Conservation (phyloP, 2,888 invertebrate species). For the Operophtera brumata region DNA sequence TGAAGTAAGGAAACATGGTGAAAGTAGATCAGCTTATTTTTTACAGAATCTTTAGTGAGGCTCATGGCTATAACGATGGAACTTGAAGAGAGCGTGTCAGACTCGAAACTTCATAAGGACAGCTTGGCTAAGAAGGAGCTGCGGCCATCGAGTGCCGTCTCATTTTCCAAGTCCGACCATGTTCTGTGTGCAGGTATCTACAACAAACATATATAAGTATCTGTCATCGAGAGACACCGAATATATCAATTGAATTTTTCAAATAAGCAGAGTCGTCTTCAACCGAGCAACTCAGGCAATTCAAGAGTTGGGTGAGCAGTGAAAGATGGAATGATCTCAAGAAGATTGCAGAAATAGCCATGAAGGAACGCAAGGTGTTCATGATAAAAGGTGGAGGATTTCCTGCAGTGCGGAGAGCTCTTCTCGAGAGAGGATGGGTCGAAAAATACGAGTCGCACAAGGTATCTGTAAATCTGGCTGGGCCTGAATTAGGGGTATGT, state of each 20-base stretch:
- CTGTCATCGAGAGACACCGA: neutral
- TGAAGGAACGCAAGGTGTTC: constrained; percentile 84
- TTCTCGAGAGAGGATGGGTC: constrained; percentile 87
- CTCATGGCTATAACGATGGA: constrained; percentile 78
- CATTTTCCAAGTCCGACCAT: constrained; percentile 71
- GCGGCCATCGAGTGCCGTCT: constrained; percentile 68
- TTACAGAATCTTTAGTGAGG: constrained; percentile 55
- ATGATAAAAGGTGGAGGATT: constrained; percentile 87
- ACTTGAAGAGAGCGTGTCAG: constrained; percentile 70
- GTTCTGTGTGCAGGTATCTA: constrained; percentile 46
- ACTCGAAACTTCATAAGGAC: constrained; percentile 73
- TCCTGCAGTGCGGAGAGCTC: constrained; percentile 84
- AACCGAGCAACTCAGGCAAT: constrained; percentile 70
- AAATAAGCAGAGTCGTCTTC: constrained; percentile 44
- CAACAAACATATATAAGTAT: neutral
- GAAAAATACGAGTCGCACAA: constrained; percentile 82
- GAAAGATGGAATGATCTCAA: constrained; percentile 84
- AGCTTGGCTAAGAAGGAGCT: constrained; percentile 67
- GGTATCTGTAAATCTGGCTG: constrained; percentile 44
- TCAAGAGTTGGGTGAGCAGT: constrained; percentile 81
- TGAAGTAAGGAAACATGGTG: constrained; percentile 41
- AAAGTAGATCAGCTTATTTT: constrained; percentile 41
- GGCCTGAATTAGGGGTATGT: constrained; percentile 19
- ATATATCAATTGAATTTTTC: neutral
- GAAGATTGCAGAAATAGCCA: constrained; percentile 83